A percentile compares a stretch with the other conserved stretches of the same genome.
phyloP scores from a whole-genome alignment of 1,140 invertebrate species.

The Drosophila burlai region DNA sequence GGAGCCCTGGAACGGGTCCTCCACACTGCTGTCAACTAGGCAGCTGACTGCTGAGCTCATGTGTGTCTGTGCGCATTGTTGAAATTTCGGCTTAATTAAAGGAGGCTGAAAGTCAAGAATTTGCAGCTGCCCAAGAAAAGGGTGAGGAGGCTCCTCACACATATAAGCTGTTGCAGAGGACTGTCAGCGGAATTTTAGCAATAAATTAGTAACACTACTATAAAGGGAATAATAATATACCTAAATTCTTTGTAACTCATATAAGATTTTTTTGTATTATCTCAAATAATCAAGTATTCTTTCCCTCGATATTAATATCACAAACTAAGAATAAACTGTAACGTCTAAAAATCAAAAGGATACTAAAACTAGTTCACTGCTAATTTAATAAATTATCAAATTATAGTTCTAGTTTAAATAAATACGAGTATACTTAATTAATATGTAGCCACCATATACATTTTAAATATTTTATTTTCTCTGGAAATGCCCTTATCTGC shows the following conservation, averaged over 20 bases:
- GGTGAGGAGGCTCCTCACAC: neutral
- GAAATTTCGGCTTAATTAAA: slow-evolving; percentile 77
- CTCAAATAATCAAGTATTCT: too few species aligned
- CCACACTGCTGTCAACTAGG: slow-evolving; percentile 42
- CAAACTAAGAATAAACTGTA: too few species aligned
- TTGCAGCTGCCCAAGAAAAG: slow-evolving; percentile 3
- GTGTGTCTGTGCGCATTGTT: slow-evolving; percentile 57
- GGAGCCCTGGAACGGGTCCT: slow-evolving; percentile 6
- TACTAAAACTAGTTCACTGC: too few species aligned
- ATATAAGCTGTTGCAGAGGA: neutral
- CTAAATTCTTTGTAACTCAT: neutral
- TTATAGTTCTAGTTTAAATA: too few species aligned
- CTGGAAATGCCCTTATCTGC: neutral
- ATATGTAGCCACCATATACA: too few species aligned
- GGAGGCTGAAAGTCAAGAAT: slow-evolving; percentile 61
- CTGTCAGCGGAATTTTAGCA: neutral
- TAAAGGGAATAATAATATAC: neutral
- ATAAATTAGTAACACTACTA: neutral
- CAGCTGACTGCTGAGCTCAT: slow-evolving; percentile 12
- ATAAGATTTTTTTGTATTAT: neutral
- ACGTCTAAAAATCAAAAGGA: too few species aligned
- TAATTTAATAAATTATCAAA: too few species aligned
- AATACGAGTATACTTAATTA: too few species aligned
- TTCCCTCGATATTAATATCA: too few species aligned
- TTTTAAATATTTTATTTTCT: neutral